Conservation (phyloP, 2,113 vertebrate genomes). For the Mustela nigripes region DNA sequence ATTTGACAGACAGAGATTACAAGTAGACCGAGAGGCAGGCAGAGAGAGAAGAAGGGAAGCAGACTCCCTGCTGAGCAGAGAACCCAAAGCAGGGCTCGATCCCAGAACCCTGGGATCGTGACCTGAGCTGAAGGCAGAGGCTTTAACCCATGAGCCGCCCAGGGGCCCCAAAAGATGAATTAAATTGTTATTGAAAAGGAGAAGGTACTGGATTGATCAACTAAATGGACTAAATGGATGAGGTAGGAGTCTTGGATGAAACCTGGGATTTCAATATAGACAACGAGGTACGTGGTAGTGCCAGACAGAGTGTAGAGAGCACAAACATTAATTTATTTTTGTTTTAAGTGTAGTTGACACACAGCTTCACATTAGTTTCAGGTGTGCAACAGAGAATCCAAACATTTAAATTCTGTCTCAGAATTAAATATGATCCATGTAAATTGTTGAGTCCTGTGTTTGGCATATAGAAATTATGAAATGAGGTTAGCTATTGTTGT, state of each 20-base stretch:
- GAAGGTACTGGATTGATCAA: constrained; percentile 6
- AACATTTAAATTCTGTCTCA: not conserved
- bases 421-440: not conserved
- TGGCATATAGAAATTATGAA: not conserved
- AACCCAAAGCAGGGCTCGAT: too few relatives aligned
- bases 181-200: not conserved
- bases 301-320: not conserved
- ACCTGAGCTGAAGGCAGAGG: too few relatives aligned
- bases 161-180: not conserved
- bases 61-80: too few relatives aligned
- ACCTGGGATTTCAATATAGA: not conserved
- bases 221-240: not conserved
- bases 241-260: not conserved
- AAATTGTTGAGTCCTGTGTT: not conserved
- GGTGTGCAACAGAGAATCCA: not conserved
- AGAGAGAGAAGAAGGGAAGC: too few relatives aligned
- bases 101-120: too few relatives aligned
- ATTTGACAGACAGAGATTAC: too few relatives aligned
- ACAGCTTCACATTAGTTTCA: not conserved
- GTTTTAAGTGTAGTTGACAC: not conserved
- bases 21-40: too few relatives aligned
- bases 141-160: too few relatives aligned
- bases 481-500: not conserved
- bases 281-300: not conserved
- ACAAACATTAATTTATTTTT: not conserved